phyloP scores from a whole-genome alignment of 35 echinoderm and acorn worm species.

The Apostichopus japonicus region DNA sequence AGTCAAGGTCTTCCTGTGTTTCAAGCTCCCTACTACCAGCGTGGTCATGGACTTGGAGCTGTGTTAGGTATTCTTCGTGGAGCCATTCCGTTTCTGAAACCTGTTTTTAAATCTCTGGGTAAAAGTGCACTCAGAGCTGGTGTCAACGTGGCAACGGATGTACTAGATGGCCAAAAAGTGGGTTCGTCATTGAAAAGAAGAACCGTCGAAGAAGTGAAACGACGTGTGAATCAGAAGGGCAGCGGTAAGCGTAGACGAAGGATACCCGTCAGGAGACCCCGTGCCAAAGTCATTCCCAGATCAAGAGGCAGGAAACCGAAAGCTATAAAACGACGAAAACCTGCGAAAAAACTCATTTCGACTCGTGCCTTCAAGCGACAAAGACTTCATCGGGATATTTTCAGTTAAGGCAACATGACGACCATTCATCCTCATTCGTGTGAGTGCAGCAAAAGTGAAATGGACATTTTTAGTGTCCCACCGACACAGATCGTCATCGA shows the following conservation, averaged over 20 bases:
- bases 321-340: background rate
- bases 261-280: background rate
- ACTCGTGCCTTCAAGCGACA: background rate
- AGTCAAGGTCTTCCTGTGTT: conserved; percentile 12
- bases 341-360: background rate
- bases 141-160: conserved; percentile 20
- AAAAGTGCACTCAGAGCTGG: conserved; percentile 19
- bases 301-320: background rate
- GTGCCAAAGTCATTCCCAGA: background rate
- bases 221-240: background rate
- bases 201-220: too few relatives aligned
- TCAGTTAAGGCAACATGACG: background rate
- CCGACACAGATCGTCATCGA: conserved; percentile 33
- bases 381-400: conserved; percentile 27
- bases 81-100: conserved; percentile 7
- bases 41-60: background rate
- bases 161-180: background rate
- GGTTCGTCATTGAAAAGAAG: too few relatives aligned
- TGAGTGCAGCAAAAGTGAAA: conserved; percentile 36
- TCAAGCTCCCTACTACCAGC: background rate
- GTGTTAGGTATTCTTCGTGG: background rate
- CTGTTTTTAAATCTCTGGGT: conserved; percentile 14
- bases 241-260: too few relatives aligned
- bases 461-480: conserved; percentile 62
- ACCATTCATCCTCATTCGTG: too few relatives aligned